These are phyloP conservation scores for Neodiprion virginianus DNA, from an alignment of 1,140 invertebrate species.

Conservation along the genomic window DNA sequence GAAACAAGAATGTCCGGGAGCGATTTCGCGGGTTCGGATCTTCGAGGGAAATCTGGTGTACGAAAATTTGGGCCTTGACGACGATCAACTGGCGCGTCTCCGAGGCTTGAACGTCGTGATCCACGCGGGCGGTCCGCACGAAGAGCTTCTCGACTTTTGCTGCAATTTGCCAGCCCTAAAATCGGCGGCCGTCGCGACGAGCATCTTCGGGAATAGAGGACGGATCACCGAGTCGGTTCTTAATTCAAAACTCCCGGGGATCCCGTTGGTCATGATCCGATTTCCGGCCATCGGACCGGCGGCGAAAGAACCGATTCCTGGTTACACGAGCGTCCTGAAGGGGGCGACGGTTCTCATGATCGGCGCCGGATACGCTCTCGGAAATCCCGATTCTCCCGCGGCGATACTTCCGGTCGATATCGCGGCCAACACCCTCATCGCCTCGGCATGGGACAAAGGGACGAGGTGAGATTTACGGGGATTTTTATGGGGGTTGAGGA, in stretches of 20 bases:
- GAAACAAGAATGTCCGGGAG: constrained; percentile 35
- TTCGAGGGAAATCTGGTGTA: constrained; percentile 49
- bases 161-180: constrained; percentile 34
- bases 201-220: constrained; percentile 37
- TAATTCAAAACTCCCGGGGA: constrained; percentile 28
- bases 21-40: constrained; percentile 35
- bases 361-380: constrained; percentile 42
- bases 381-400: constrained; percentile 31
- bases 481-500: too few relatives aligned
- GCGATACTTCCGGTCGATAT: constrained; percentile 46
- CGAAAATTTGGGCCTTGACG: constrained; percentile 33
- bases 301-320: constrained; percentile 45
- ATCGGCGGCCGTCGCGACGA: constrained; percentile 22
- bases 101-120: constrained; percentile 40
- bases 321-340: constrained; percentile 39
- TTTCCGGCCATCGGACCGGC: constrained; percentile 43
- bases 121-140: constrained; percentile 40
- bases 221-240: constrained; percentile 26
- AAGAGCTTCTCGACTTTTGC: constrained; percentile 38
- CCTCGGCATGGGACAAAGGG: constrained; percentile 42
- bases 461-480: constrained; percentile 24
- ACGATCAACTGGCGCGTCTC: constrained; percentile 25
- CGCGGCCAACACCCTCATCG: constrained; percentile 43
- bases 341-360: constrained; percentile 45
- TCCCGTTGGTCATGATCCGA: constrained; percentile 39